Percentiles rank a stretch among this genome's conserved stretches.
Evolutionary conservation across 2,797 vertebrate species (phyloP).

Genomic region (Pempheris klunzingeri): DNA sequence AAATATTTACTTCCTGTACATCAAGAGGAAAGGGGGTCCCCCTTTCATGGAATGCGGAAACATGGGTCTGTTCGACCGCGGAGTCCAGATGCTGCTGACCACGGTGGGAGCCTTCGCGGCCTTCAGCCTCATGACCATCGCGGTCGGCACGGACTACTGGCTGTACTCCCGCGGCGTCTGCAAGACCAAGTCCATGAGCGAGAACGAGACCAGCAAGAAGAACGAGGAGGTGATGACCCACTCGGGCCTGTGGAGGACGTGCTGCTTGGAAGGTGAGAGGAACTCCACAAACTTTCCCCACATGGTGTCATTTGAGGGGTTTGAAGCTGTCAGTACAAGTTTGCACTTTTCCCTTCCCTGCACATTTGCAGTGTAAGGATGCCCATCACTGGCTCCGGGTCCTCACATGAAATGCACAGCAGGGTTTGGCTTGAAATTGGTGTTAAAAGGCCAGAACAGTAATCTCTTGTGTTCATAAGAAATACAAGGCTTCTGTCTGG

Average conservation of each 20-base stretch:
- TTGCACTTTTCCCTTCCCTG: not conserved
- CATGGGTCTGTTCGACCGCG: slow-evolving; percentile 99
- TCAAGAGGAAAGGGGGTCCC: slow-evolving; percentile 93
- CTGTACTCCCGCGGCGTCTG: slow-evolving; percentile 98
- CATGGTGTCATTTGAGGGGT: not conserved
- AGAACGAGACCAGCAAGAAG: slow-evolving; percentile 99
- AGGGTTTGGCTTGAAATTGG: too few relatives aligned
- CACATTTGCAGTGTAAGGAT: not conserved
- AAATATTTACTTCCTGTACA: slow-evolving; percentile 92
- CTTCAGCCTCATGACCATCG: slow-evolving; percentile 99
- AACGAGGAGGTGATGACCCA: slow-evolving; percentile 99
- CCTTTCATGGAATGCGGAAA: slow-evolving; percentile 99
- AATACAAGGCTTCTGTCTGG: not conserved
- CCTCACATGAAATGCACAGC: not conserved
- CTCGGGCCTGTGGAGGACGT: slow-evolving; percentile 99
- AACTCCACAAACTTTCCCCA: not conserved
- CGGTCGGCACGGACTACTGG: slow-evolving; percentile 99
- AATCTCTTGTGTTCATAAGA: not conserved
- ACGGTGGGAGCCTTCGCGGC: slow-evolving; percentile 99
- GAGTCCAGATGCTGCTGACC: slow-evolving; percentile 99
- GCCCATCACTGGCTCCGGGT: not conserved
- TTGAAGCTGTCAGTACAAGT: not conserved
- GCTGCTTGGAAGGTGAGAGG: slow-evolving; percentile 96
- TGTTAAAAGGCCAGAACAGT: too few relatives aligned
- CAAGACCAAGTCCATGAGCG: slow-evolving; percentile 95